Evolutionary conservation across 1,140 invertebrate genomes (phyloP).

Genomic region (Onthophagus taurus): DNA sequence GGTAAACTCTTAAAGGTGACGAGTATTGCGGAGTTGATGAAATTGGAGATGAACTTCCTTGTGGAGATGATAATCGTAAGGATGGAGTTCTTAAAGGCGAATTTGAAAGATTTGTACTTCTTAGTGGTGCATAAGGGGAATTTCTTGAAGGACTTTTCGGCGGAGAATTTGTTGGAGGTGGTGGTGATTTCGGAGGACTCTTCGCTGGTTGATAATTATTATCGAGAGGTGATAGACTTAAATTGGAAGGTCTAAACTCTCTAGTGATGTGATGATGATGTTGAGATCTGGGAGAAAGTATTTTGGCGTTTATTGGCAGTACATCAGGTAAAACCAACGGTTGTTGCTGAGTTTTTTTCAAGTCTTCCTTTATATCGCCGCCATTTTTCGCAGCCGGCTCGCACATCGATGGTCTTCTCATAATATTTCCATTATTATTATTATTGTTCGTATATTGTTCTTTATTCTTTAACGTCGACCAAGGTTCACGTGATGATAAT

Average conservation of each 20-base stretch:
- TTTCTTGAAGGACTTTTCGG: slow-evolving; percentile 27
- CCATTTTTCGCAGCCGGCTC: slow-evolving; percentile 27
- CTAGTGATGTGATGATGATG: slow-evolving; percentile 21
- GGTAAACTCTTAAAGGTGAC: not conserved
- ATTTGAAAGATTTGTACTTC: slow-evolving; percentile 26
- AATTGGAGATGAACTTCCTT: not conserved
- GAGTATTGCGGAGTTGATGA: not conserved
- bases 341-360: slow-evolving; percentile 23
- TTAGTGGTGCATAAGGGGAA: slow-evolving; percentile 28
- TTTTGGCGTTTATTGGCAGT: slow-evolving; percentile 42
- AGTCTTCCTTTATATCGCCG: slow-evolving; percentile 28
- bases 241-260: slow-evolving; percentile 24
- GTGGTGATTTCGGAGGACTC: slow-evolving; percentile 22
- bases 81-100: slow-evolving; percentile 13
- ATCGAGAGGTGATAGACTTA: slow-evolving; percentile 20
- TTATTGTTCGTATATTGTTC: slow-evolving; percentile 22
- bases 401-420: slow-evolving; percentile 32
- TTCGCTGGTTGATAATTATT: slow-evolving; percentile 14
- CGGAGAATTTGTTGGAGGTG: slow-evolving; percentile 25
- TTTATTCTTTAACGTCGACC: slow-evolving; percentile 28
- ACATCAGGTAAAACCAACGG: slow-evolving; percentile 41
- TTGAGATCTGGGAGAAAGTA: slow-evolving; percentile 30
- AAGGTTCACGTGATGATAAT: slow-evolving; percentile 39
- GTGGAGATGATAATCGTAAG: slow-evolving; percentile 1
- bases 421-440: slow-evolving; percentile 33